phyloP scores from a whole-genome alignment of 1,140 invertebrate genomes.

The Fopius arisanus region DNA sequence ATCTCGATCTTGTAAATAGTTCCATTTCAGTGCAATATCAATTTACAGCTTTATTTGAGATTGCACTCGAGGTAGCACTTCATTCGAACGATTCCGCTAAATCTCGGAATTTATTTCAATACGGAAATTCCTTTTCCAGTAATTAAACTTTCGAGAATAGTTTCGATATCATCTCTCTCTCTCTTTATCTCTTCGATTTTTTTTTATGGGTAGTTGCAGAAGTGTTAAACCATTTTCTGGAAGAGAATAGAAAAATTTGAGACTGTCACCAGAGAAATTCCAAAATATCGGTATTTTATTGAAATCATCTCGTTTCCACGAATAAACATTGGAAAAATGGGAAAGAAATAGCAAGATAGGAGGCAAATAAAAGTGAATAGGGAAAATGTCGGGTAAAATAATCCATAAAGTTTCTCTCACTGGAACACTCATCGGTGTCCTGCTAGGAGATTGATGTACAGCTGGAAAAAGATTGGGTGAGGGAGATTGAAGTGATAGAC shows the following conservation, averaged over 20 bases:
- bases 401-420: background rate
- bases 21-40: background rate
- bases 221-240: too few relatives aligned
- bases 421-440: background rate
- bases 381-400: background rate
- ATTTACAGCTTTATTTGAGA: background rate
- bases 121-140: background rate
- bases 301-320: background rate
- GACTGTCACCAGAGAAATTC: background rate
- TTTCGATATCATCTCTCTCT: too few relatives aligned
- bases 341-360: background rate
- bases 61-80: background rate
- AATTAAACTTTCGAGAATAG: background rate
- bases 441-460: background rate
- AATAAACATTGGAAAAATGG: background rate
- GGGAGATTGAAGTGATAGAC: background rate
- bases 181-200: too few relatives aligned
- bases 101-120: background rate
- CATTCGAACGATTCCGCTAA: background rate
- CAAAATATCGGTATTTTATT: background rate
- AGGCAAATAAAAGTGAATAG: background rate
- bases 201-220: too few relatives aligned
- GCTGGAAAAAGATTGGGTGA: background rate
- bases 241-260: background rate
- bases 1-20: background rate